phyloP scores from a whole-genome alignment of 2,797 vertebrate genomes.

The Streptopelia turtur region DNA sequence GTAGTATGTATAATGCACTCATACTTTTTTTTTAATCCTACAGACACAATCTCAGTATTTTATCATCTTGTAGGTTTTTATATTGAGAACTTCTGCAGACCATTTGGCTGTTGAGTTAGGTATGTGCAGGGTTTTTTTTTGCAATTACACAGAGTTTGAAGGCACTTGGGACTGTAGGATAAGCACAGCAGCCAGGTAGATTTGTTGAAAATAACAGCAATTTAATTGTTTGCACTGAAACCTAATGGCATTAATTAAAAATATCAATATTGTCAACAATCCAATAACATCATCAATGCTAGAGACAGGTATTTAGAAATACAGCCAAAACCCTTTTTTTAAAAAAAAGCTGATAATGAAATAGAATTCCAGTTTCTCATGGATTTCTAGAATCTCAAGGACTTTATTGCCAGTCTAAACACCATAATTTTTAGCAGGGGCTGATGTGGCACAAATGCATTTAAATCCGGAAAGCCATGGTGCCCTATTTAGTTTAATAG shows the following conservation, averaged over 20 bases:
- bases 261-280: not conserved
- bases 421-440: not conserved
- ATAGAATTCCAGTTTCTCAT: not conserved
- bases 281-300: not conserved
- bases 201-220: not conserved
- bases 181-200: not conserved
- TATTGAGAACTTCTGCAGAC: not conserved
- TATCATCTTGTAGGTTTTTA: not conserved
- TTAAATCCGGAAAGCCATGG: not conserved
- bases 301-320: not conserved
- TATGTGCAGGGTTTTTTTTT: not conserved
- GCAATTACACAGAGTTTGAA: not conserved
- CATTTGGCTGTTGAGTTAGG: not conserved
- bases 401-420: not conserved
- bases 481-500: not conserved
- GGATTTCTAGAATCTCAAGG: not conserved
- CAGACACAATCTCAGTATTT: not conserved
- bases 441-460: not conserved
- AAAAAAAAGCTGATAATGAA: not conserved
- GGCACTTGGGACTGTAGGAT: not conserved
- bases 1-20: not conserved
- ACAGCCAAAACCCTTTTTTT: not conserved
- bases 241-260: not conserved
- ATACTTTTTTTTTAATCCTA: not conserved
- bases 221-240: not conserved